These are phyloP conservation scores for Poeciliopsis presidionis DNA, from an alignment of 2,797 vertebrate genomes.

Conservation along the genomic window DNA sequence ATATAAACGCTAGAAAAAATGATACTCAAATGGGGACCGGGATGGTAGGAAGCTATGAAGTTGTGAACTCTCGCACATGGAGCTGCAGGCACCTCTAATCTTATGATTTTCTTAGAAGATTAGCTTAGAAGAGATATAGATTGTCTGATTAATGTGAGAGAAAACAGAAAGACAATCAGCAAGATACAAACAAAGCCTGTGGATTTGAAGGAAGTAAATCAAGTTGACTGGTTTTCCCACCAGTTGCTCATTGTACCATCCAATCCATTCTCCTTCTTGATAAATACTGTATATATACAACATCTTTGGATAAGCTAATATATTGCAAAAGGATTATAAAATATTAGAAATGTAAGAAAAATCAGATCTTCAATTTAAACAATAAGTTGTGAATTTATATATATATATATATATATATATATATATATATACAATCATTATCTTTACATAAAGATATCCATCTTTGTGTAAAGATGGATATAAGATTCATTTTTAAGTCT, in stretches of 20 bases:
- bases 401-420: no score
- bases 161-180: background rate
- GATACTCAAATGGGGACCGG: background rate
- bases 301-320: background rate
- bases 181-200: background rate
- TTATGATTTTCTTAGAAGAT: background rate
- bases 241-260: no score
- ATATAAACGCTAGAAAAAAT: slow-evolving; percentile 56
- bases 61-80: background rate
- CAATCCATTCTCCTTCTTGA: no score
- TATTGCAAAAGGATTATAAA: background rate
- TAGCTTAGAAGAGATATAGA: background rate
- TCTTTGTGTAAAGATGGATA: background rate
- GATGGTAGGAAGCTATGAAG: background rate
- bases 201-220: no score
- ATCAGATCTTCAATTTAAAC: background rate
- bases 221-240: no score
- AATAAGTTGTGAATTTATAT: background rate
- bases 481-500: background rate
- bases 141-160: background rate
- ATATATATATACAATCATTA: no score
- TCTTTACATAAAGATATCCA: no score
- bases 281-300: background rate
- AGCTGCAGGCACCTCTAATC: background rate
- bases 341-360: background rate